Evolutionary conservation across 1,140 invertebrate species (phyloP).

Genomic region (Rhyzopertha dominica): DNA sequence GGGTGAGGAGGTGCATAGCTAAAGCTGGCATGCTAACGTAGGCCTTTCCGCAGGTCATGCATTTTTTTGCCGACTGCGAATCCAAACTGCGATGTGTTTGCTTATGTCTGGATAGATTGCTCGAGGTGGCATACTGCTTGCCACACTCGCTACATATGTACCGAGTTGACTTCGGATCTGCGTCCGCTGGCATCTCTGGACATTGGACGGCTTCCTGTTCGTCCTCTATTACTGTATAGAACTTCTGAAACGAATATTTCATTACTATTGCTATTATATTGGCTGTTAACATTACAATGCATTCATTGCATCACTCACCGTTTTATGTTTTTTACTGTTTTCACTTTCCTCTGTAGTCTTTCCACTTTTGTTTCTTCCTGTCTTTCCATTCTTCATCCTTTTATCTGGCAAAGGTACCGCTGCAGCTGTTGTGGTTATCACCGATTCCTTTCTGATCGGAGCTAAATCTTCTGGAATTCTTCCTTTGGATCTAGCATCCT

Average conservation of each 20-base stretch:
- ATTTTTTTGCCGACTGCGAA: constrained; percentile 88
- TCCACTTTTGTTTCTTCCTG: no score
- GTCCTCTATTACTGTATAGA: constrained; percentile 38
- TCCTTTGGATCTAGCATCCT: no score
- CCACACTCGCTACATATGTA: constrained; percentile 95
- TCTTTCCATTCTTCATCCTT: no score
- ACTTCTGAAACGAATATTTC: constrained; percentile 36
- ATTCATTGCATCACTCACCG: no score
- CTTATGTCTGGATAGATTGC: constrained; percentile 93
- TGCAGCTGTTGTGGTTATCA: no score
- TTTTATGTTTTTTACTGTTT: no score
- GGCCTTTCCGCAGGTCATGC: constrained; percentile 89
- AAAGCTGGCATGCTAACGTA: constrained; percentile 97
- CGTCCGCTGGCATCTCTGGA: constrained; percentile 26
- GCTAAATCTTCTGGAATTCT: no score
- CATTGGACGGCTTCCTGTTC: constrained; percentile 23
- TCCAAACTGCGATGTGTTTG: constrained; percentile 94
- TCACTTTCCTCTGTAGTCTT: no score
- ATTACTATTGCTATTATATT: no score
- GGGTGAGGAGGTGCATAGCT: constrained; percentile 95
- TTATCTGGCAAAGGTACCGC: no score
- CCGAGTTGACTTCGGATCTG: constrained; percentile 48
- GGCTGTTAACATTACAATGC: no score
- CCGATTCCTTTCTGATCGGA: no score
- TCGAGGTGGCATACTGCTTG: constrained; percentile 94